Evolutionary conservation across 2,113 vertebrate genomes (phyloP).

Genomic region (Sula dactylatra): DNA sequence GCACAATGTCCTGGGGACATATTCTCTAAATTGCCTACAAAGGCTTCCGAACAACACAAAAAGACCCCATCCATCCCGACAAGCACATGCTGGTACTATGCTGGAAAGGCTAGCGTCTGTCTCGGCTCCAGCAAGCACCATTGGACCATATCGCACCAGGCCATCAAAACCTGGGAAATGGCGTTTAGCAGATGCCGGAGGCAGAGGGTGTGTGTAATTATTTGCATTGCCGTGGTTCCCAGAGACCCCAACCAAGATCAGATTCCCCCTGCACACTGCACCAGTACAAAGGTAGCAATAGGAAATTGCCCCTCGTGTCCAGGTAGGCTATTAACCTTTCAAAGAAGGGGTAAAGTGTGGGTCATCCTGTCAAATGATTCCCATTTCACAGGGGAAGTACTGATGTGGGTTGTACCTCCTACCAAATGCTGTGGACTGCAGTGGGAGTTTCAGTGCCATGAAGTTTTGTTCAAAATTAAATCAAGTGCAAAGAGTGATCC

Average conservation of each 20-base stretch:
- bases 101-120: neutral
- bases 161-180: neutral
- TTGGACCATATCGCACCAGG: fast-evolving
- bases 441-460: neutral
- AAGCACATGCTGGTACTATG: neutral
- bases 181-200: neutral
- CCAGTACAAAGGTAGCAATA: neutral
- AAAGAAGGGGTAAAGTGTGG: neutral
- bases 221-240: neutral
- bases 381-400: neutral
- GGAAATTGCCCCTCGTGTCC: neutral
- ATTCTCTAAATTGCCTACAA: neutral
- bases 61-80: neutral
- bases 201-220: neutral
- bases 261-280: neutral
- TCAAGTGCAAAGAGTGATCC: neutral
- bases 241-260: neutral
- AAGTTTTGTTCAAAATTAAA: neutral
- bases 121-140: neutral
- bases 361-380: neutral
- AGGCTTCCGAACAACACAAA: neutral
- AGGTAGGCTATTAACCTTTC: neutral
- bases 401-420: neutral
- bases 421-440: neutral
- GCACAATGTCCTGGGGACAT: neutral